Evolutionary conservation across 2,113 vertebrate species (phyloP).

Genomic region (Semnornis frantzii): DNA sequence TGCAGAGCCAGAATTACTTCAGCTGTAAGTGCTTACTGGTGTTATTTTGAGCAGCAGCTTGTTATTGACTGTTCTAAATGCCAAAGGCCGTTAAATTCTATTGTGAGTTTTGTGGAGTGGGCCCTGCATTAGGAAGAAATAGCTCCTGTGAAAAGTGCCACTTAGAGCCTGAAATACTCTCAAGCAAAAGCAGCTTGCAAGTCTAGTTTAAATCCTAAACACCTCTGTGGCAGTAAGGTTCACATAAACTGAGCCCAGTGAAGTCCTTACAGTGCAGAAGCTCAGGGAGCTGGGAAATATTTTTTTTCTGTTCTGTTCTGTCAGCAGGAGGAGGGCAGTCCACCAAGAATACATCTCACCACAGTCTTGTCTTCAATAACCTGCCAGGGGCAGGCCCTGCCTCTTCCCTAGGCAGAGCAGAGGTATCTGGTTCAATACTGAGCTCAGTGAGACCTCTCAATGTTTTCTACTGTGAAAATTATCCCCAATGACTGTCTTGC

Average conservation of each 20-base stretch:
- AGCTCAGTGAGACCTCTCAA: neutral
- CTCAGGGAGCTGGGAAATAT: neutral
- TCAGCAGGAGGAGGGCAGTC: neutral
- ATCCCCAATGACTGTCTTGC: neutral
- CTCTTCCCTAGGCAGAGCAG: neutral
- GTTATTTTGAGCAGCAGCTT: slow-evolving; percentile 36
- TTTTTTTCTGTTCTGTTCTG: neutral
- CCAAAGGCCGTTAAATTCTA: slow-evolving; percentile 47
- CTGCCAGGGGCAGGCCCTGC: neutral
- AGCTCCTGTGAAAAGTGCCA: slow-evolving; percentile 35
- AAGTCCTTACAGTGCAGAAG: neutral
- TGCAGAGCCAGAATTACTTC: slow-evolving; percentile 46
- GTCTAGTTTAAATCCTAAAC: neutral
- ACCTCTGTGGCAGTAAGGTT: neutral
- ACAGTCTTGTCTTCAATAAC: neutral
- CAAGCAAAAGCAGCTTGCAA: neutral
- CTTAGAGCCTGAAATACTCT: slow-evolving; percentile 45
- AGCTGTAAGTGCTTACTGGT: slow-evolving; percentile 43
- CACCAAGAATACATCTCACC: neutral
- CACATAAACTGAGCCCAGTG: neutral
- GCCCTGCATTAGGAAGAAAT: slow-evolving; percentile 49
- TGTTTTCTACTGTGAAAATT: neutral
- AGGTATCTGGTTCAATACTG: neutral
- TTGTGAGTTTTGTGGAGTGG: slow-evolving; percentile 39
- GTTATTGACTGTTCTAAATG: slow-evolving; percentile 45